Percentiles rank a stretch among this genome's conserved stretches.
Evolutionary conservation across 1,140 invertebrate genomes (phyloP).

Genomic region (Drosophila orosa): DNA sequence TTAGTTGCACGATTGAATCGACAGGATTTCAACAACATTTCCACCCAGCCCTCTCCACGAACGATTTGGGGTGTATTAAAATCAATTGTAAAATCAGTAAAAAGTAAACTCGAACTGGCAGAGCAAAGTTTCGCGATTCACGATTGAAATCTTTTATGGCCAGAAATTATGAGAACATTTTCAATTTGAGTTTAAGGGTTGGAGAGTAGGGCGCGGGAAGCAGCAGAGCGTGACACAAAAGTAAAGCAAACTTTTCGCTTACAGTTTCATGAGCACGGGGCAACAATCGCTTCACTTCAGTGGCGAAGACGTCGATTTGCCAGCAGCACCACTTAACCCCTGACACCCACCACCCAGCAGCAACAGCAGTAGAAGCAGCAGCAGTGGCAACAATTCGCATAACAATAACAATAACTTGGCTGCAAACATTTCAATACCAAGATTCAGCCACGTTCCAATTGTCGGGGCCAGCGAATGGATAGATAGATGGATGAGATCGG

Average conservation of each 20-base stretch:
- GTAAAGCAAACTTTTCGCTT: conserved; percentile 81
- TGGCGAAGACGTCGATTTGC: conserved; percentile 72
- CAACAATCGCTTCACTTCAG: conserved; percentile 51
- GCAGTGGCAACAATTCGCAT: conserved; percentile 57
- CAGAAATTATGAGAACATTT: conserved; percentile 78
- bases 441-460: conserved; percentile 76
- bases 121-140: conserved; percentile 73
- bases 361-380: conserved; percentile 23
- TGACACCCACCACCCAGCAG: conserved; percentile 1
- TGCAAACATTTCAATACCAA: conserved; percentile 80
- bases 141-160: conserved; percentile 83
- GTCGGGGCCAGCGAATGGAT: conserved; percentile 43
- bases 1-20: conserved; percentile 81
- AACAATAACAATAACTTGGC: conserved; percentile 81
- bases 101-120: conserved; percentile 67
- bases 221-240: conserved; percentile 80
- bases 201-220: conserved; percentile 27
- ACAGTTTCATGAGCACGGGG: conserved; percentile 73
- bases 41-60: neutral
- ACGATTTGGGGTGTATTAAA: conserved; percentile 54
- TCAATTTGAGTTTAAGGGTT: conserved; percentile 71
- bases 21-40: conserved; percentile 72
- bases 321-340: conserved; percentile 35
- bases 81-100: conserved; percentile 80
- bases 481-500: conserved; percentile 52